Percentiles rank a stretch among this genome's conserved stretches.
Conservation (phyloP, 2,888 invertebrate genomes). For the Athrips mouffetella region DNA sequence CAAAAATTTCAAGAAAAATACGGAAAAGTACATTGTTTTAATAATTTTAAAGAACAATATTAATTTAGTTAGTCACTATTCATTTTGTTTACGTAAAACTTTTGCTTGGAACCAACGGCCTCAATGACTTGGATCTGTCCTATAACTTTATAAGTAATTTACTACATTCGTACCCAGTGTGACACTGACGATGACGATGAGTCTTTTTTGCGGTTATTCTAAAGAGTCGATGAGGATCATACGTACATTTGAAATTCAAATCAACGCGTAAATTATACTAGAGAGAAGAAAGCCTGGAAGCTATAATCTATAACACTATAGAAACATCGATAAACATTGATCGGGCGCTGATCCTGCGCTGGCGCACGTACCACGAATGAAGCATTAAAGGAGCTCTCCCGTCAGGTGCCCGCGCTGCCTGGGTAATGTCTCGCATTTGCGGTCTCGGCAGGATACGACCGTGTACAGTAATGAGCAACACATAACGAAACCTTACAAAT, state of each 20-base stretch:
- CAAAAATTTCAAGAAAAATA: too few species aligned
- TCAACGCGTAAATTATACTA: background rate
- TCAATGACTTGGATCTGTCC: too few species aligned
- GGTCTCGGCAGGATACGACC: constrained; percentile 74
- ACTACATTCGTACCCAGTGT: too few species aligned
- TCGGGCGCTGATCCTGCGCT: background rate
- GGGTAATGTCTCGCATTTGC: constrained; percentile 74
- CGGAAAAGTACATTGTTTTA: too few species aligned
- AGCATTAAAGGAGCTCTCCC: constrained; percentile 48
- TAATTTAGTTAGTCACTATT: too few species aligned
- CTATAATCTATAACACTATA: constrained; percentile 1
- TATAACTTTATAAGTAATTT: too few species aligned
- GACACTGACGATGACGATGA: too few species aligned
- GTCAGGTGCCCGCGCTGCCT: background rate
- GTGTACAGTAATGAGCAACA: constrained; percentile 76
- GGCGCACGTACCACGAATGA: constrained; percentile 55
- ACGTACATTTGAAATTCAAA: background rate
- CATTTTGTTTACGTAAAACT: too few species aligned
- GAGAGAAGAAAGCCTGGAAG: background rate
- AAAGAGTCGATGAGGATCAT: too few species aligned
- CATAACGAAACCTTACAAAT: constrained; percentile 77
- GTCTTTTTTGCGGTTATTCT: too few species aligned
- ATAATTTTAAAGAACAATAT: too few species aligned
- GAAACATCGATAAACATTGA: background rate
- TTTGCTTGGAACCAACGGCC: too few species aligned